phyloP scores from a whole-genome alignment of 92 coral and sea anemone species.

The Bergia puertoricense region DNA sequence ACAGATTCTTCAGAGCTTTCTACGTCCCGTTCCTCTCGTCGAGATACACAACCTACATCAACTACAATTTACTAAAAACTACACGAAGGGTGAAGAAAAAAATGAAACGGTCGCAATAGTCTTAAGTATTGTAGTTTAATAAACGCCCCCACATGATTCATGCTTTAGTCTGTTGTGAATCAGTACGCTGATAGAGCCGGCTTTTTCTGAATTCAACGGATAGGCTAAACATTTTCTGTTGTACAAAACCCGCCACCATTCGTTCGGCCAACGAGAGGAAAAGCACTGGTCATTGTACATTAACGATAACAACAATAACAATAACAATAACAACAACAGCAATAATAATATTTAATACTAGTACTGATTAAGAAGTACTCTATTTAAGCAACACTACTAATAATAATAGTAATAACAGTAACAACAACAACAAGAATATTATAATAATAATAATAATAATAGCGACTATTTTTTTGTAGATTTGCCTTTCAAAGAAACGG shows the following conservation, averaged over 20 bases:
- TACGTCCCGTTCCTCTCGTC: conserved; percentile 85
- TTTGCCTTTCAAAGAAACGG: not conserved
- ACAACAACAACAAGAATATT: no score
- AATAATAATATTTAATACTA: no score
- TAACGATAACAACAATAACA: no score
- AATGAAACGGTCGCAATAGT: not conserved
- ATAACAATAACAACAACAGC: no score
- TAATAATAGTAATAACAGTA: no score
- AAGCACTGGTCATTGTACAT: not conserved
- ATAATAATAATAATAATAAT: no score
- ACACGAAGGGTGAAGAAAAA: conserved; percentile 56
- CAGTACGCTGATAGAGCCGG: not conserved
- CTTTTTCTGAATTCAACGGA: not conserved
- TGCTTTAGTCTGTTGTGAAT: not conserved
- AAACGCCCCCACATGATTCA: not conserved
- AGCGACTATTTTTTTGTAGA: not conserved
- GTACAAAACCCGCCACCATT: not conserved
- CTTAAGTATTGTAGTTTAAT: not conserved
- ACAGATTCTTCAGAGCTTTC: conserved; percentile 84
- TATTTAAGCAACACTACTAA: no score
- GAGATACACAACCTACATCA: conserved; percentile 67
- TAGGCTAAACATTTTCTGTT: not conserved
- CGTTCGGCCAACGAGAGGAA: not conserved
- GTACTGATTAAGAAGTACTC: no score
- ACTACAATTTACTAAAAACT: conserved; percentile 82